These are phyloP conservation scores for Smutsia gigantea DNA, from an alignment of 2,797 vertebrate species.

Conservation along the genomic window DNA sequence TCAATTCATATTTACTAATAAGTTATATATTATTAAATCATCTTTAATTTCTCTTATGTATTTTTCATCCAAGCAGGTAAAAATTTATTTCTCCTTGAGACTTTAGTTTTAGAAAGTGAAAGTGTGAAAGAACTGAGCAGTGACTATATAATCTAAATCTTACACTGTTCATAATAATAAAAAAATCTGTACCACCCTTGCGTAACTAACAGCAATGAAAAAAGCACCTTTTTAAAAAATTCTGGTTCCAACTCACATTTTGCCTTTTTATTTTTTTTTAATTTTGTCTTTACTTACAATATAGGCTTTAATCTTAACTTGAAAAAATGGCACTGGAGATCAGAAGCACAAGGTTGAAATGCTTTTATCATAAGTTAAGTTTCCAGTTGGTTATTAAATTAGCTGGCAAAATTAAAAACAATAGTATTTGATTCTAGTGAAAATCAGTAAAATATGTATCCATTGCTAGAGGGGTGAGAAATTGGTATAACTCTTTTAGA, in stretches of 20 bases:
- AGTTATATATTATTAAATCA: background rate
- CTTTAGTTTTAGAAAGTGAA: slow-evolving; percentile 46
- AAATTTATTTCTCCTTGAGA: background rate
- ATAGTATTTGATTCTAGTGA: background rate
- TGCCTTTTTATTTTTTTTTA: background rate
- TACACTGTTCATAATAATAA: background rate
- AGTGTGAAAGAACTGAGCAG: slow-evolving; percentile 21
- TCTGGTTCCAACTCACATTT: background rate
- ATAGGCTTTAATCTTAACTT: background rate
- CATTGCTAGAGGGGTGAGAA: background rate
- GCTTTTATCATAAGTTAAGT: background rate
- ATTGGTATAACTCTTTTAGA: background rate
- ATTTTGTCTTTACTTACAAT: background rate
- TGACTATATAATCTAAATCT: slow-evolving; percentile 22
- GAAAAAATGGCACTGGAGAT: background rate
- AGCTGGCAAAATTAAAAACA: slow-evolving; percentile 32
- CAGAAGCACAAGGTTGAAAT: background rate
- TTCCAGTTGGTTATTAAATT: slow-evolving; percentile 1
- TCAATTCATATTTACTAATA: slow-evolving; percentile 34
- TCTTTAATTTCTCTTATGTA: background rate
- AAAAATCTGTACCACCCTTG: background rate
- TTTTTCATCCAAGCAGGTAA: slow-evolving; percentile 48
- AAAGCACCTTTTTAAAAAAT: background rate
- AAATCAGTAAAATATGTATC: background rate
- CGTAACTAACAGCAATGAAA: slow-evolving; percentile 23